Percentiles rank a stretch among this genome's conserved stretches.
Conservation (phyloP, 2,113 vertebrate species). For the Gnathonemus echidnorhynchus region DNA sequence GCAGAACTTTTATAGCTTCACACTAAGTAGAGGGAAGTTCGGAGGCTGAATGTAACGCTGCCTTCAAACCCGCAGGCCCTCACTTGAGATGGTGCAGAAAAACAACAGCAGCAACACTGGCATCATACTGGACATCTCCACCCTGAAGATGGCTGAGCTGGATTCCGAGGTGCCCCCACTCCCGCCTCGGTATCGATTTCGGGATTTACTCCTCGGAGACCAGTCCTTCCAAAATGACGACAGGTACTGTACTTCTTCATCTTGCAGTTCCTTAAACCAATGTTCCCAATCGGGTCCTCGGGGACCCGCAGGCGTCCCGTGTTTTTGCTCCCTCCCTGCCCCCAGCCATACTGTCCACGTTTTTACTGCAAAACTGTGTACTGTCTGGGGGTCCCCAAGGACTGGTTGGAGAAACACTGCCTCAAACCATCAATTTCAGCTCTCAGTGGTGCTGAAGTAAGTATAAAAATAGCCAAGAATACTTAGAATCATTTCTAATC, state of each 20-base stretch:
- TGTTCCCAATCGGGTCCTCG: background rate
- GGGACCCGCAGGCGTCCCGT: background rate
- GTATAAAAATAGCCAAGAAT: background rate
- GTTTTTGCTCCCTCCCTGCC: background rate
- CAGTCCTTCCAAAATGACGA: conserved; percentile 86
- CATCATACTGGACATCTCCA: conserved; percentile 70
- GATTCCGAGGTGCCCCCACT: conserved; percentile 85
- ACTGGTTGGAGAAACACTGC: background rate
- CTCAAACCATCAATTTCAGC: background rate
- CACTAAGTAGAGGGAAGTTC: background rate
- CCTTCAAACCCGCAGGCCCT: conserved; percentile 53
- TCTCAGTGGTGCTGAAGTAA: conserved; percentile 46
- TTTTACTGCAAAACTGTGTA: background rate
- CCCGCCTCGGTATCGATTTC: conserved; percentile 88
- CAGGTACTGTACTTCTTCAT: conserved; percentile 62
- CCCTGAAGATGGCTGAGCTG: conserved; percentile 78
- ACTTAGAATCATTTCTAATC: background rate
- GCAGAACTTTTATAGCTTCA: background rate
- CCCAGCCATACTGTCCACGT: background rate
- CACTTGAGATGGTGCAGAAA: conserved; percentile 58
- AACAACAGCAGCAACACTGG: conserved; percentile 68
- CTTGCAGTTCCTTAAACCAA: background rate
- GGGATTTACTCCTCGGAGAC: conserved; percentile 90
- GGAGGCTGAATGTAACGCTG: background rate
- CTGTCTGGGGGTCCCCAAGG: background rate